Evolutionary conservation across 2,113 vertebrate genomes (phyloP).

Genomic region (Prinia subflava): DNA sequence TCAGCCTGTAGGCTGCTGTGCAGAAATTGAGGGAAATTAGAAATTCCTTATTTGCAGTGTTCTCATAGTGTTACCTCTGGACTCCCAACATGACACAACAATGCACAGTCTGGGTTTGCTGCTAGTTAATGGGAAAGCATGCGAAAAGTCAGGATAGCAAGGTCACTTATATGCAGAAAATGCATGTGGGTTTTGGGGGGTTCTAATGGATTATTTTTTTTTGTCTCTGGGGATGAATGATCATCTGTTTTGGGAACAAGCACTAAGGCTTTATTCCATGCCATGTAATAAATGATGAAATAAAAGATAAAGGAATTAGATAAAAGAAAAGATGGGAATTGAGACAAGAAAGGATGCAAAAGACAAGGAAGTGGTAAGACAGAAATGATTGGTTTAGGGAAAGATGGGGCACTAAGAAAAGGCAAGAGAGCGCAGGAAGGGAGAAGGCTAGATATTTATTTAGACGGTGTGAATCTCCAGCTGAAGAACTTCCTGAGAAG

Average conservation of each 20-base stretch:
- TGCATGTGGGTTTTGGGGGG: neutral
- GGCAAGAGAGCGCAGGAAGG: neutral
- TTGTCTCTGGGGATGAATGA: neutral
- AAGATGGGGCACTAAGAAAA: neutral
- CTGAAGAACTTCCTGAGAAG: neutral
- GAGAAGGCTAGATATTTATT: neutral
- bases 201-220: neutral
- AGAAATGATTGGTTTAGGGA: neutral
- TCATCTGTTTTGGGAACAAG: neutral
- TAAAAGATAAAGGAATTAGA: neutral
- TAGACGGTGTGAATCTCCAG: neutral
- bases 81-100: neutral
- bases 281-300: neutral
- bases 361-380: neutral
- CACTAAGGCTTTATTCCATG: neutral
- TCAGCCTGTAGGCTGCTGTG: neutral
- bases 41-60: neutral
- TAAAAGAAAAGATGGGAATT: neutral
- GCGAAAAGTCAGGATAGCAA: neutral
- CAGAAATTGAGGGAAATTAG: neutral
- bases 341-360: neutral
- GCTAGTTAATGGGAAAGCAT: neutral
- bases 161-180: neutral
- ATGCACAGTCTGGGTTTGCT: neutral
- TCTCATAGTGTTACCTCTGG: neutral